A percentile compares a stretch with the other conserved stretches of the same genome.
These are phyloP conservation scores for Alviniconcha strummeri DNA, from an alignment of 2,888 invertebrate species.

Conservation along the genomic window DNA sequence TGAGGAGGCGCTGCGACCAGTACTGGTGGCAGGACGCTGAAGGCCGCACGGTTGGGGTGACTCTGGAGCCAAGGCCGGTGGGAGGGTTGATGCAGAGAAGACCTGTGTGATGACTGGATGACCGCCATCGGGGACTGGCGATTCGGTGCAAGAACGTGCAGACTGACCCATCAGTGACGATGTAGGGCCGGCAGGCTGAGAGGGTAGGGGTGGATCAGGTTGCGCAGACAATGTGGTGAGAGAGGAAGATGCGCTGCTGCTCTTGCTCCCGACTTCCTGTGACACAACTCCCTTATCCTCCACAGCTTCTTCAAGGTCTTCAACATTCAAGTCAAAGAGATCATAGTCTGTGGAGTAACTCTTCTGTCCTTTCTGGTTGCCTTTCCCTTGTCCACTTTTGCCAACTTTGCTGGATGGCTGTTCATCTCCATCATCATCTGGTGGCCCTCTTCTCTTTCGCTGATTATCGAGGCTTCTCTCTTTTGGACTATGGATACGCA, in stretches of 20 bases:
- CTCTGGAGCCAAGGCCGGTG: conserved; percentile 14
- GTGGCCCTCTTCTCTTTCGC: conserved; percentile 10
- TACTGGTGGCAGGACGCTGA: background rate
- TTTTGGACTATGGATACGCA: conserved; percentile 39
- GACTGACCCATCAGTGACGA: background rate
- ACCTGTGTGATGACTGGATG: conserved; percentile 19
- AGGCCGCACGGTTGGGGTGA: background rate
- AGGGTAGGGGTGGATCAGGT: background rate
- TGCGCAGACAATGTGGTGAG: background rate
- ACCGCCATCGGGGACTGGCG: background rate
- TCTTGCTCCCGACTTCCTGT: background rate
- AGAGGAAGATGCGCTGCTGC: background rate
- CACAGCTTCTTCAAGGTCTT: conserved; percentile 28
- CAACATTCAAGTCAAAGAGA: conserved; percentile 52
- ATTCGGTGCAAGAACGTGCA: too few relatives aligned
- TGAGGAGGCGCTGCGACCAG: background rate
- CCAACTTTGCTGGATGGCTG: conserved; percentile 24
- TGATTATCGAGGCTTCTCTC: conserved; percentile 7
- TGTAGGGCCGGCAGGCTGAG: background rate
- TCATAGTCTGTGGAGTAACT: conserved; percentile 41
- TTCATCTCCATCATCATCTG: background rate
- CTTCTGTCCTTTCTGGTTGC: background rate
- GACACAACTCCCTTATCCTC: background rate
- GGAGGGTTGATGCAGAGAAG: background rate
- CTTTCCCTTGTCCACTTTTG: background rate